Percentiles rank a stretch among this genome's conserved stretches.
phyloP scores from a whole-genome alignment of 2,888 invertebrate species.

The Sicus ferrugineus region DNA sequence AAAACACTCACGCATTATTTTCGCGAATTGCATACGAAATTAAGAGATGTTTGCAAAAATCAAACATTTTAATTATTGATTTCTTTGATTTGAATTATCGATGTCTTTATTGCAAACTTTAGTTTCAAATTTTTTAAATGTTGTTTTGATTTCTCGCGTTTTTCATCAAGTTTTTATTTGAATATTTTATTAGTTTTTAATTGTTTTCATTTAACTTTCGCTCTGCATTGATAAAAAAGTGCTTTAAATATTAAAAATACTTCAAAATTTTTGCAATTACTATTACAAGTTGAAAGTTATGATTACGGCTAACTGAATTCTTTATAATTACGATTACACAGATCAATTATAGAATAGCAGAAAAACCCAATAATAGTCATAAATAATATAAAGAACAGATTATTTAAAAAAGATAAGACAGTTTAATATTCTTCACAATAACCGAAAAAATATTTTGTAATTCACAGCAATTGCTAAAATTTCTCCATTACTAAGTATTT shows the following conservation, averaged over 20 bases:
- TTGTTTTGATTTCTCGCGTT: background rate
- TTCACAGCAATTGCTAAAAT: too few species aligned
- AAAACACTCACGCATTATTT: conserved; percentile 28
- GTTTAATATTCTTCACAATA: too few species aligned
- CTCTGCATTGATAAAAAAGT: background rate
- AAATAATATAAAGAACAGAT: too few species aligned
- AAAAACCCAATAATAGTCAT: too few species aligned
- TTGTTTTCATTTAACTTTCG: background rate
- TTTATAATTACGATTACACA: too few species aligned
- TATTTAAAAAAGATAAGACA: too few species aligned
- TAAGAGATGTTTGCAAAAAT: background rate
- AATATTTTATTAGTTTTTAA: too few species aligned
- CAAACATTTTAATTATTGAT: background rate
- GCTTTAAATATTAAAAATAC: background rate
- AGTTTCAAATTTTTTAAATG: background rate
- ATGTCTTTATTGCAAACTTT: background rate
- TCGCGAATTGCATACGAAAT: background rate
- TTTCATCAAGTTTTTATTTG: background rate
- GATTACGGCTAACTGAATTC: too few species aligned
- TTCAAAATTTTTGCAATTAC: background rate
- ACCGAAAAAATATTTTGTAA: too few species aligned
- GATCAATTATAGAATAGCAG: too few species aligned
- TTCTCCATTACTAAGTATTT: too few species aligned
- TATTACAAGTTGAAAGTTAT: too few species aligned
- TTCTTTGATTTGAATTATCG: background rate